Base-by-base conservation (phyloP, 2,888 invertebrate genomes). In the Halictus ligatus region DNA sequence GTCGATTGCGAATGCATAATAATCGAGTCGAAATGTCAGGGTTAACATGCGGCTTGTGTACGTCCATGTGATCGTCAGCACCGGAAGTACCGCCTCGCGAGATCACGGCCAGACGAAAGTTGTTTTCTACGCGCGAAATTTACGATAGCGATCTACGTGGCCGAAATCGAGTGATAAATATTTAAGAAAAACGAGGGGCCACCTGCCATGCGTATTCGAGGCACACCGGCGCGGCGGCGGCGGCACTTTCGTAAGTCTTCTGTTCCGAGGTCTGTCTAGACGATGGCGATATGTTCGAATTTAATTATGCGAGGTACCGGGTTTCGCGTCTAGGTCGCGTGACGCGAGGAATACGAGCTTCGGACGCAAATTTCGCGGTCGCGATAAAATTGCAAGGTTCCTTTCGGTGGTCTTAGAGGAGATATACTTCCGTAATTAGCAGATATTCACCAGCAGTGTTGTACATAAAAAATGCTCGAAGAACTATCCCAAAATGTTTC, bases 11-110 rank as follows among this genome's bases (percentile, higher is more conserved):
- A 78, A 64, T 64, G 72, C 71, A 72, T 78, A 75, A 78, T 78
- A 72, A 83, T 83, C 48, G 73, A 84, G 73, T 77, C 75, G 75
- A 84, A 84, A 83, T 78, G 84, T 84, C 84, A 75, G 43, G 75
- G 84, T 50, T 78, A 77, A 15, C 48, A 15, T 7, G 72, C 29
- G 10, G 67, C 5, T 12, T n/a, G 48, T 74, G 48, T 80, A 25
- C 29, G n/a, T 60, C 15, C 60, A 15, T 29, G 29, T 13, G 64
- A 64, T 48, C 40, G 21, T 21, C 64, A 25, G 29, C 50, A 35
- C 35, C 74, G 74, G 64, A 71, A 76, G 29, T 64, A 64, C 60
- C 29, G 75, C 35, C 67, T 15, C 18, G 69, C n/a, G 69, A 18
- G 54, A n/a, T 25, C 54, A 35, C 35, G 50, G 54, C 54, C 67